phyloP scores from a whole-genome alignment of 2,113 vertebrate genomes.

The Syngnathus typhle region DNA sequence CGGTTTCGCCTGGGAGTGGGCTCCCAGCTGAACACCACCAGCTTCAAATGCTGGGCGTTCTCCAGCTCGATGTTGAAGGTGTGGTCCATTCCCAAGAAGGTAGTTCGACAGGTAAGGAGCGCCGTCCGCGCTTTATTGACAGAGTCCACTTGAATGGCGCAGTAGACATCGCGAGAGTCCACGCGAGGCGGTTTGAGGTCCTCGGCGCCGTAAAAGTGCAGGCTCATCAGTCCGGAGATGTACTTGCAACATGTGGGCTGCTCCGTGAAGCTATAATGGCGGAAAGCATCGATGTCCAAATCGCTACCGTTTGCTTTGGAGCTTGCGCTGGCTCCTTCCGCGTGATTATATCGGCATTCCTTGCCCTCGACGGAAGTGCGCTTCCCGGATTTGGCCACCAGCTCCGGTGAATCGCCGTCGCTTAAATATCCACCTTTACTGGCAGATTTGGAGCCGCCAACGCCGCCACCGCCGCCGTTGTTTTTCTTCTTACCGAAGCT shows the following conservation, averaged over 20 bases:
- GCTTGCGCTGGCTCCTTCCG: slow-evolving; percentile 50
- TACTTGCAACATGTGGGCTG: slow-evolving; percentile 92
- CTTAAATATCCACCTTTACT: slow-evolving; percentile 95
- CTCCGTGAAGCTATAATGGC: slow-evolving; percentile 90
- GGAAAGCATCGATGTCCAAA: slow-evolving; percentile 90
- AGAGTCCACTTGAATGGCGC: slow-evolving; percentile 95
- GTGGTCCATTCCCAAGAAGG: slow-evolving; percentile 96
- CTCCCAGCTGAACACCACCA: slow-evolving; percentile 97
- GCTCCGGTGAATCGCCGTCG: slow-evolving; percentile 92
- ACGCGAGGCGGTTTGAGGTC: slow-evolving; percentile 90
- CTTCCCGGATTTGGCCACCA: slow-evolving; percentile 87
- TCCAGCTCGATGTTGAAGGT: slow-evolving; percentile 98
- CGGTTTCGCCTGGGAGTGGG: slow-evolving; percentile 82
- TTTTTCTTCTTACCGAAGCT: slow-evolving; percentile 82
- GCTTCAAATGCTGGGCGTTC: slow-evolving; percentile 93
- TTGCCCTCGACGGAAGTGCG: slow-evolving; percentile 74
- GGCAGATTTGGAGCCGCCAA: slow-evolving; percentile 78
- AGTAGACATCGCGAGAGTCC: slow-evolving; percentile 93
- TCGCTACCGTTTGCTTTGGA: slow-evolving; percentile 73
- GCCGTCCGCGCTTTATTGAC: slow-evolving; percentile 96
- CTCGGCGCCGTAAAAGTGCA: slow-evolving; percentile 95
- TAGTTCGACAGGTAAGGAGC: slow-evolving; percentile 85
- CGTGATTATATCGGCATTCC: slow-evolving; percentile 65
- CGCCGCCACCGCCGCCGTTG: slow-evolving; percentile 10
- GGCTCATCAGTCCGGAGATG: slow-evolving; percentile 93